phyloP scores from a whole-genome alignment of 2,113 vertebrate species.

The Salvelinus namaycush region DNA sequence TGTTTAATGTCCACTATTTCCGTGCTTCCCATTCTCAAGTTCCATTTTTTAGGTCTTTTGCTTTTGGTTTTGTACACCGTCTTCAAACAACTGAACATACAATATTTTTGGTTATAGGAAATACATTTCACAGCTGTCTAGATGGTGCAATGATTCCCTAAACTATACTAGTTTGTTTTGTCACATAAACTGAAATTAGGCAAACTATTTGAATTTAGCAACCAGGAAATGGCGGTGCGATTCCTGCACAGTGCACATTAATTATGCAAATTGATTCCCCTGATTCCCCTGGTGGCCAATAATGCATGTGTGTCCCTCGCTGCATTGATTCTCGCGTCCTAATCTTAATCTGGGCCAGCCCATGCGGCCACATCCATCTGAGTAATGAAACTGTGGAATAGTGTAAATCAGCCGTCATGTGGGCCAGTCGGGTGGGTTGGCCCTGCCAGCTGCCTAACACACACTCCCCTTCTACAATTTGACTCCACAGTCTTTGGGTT shows the following conservation, averaged over 20 bases:
- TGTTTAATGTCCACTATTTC: too few species aligned
- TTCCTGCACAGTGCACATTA: constrained; percentile 41
- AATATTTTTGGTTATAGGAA: too few species aligned
- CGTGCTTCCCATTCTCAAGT: too few species aligned
- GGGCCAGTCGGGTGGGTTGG: constrained; percentile 21
- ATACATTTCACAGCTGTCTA: too few species aligned
- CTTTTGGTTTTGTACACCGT: too few species aligned
- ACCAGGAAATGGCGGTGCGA: too few species aligned
- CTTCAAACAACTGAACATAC: too few species aligned
- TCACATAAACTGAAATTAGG: too few species aligned
- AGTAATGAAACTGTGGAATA: constrained; percentile 69
- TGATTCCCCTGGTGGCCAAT: constrained; percentile 76
- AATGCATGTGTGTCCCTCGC: constrained; percentile 74
- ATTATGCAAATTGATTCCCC: constrained; percentile 74
- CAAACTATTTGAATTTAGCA: too few species aligned
- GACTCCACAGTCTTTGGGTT: not conserved
- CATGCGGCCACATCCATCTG: constrained; percentile 65
- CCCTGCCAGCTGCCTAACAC: constrained; percentile 36
- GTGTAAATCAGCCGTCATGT: constrained; percentile 59
- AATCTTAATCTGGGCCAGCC: constrained; percentile 69
- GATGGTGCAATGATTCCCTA: too few species aligned
- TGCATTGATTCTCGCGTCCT: constrained; percentile 79
- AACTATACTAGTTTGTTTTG: too few species aligned
- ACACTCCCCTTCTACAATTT: constrained; percentile 28
- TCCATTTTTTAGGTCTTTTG: too few species aligned